Evolutionary conservation across 2,797 vertebrate genomes (phyloP).

Genomic region (Acipenser transmontanus): DNA sequence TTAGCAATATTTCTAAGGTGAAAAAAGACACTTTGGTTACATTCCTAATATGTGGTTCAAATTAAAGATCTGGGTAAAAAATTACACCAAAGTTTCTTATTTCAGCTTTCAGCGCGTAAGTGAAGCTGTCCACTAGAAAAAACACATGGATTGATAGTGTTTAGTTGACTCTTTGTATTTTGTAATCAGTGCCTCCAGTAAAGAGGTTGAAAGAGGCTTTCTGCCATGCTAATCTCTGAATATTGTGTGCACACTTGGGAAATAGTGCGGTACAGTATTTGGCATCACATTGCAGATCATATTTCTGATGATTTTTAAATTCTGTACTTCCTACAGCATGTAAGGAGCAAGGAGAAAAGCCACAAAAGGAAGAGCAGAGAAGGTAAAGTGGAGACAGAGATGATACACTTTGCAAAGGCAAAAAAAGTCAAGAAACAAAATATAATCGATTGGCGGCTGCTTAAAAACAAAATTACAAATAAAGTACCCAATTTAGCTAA

Average conservation of each 20-base stretch:
- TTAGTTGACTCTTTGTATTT: not conserved
- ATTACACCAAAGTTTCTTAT: too few species aligned
- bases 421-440: slow-evolving; percentile 6
- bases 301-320: slow-evolving; percentile 6
- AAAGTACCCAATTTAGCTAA: not conserved
- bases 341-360: not conserved
- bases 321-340: slow-evolving; percentile 1
- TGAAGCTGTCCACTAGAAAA: too few species aligned
- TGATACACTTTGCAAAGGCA: not conserved
- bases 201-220: not conserved
- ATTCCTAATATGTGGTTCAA: too few species aligned
- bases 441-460: not conserved
- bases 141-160: too few species aligned
- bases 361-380: slow-evolving; percentile 7
- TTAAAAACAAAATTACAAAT: slow-evolving; percentile 7
- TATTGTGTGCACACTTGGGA: not conserved
- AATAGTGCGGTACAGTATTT: slow-evolving; percentile 5
- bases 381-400: not conserved
- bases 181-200: not conserved
- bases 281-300: slow-evolving; percentile 8
- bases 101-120: too few species aligned
- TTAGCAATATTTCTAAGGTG: too few species aligned
- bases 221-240: not conserved
- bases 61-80: too few species aligned
- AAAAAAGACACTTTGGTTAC: too few species aligned